Evolutionary conservation across 2,797 vertebrate species (phyloP).

Genomic region (Zenarchopterus dispar): DNA sequence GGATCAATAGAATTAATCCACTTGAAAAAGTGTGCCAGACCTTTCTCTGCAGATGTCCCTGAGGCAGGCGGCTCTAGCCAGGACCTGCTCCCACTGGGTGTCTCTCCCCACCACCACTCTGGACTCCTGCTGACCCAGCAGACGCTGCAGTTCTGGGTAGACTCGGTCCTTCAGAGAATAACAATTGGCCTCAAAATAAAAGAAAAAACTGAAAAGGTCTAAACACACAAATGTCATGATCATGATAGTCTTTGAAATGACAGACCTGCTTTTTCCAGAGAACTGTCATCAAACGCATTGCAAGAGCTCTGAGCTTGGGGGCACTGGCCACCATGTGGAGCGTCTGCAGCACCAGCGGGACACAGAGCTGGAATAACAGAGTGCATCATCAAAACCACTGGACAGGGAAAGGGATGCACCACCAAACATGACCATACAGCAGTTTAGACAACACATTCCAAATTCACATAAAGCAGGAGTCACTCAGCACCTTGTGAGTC

Average conservation of each 20-base stretch:
- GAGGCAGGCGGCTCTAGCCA: slow-evolving; percentile 91
- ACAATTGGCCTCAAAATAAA: neutral
- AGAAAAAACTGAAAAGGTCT: too few species aligned
- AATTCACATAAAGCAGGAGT: too few species aligned
- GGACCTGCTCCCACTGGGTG: slow-evolving; percentile 90
- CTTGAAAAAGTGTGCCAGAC: slow-evolving; percentile 61
- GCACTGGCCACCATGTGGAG: slow-evolving; percentile 86
- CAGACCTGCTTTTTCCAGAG: slow-evolving; percentile 95
- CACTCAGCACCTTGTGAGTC: slow-evolving; percentile 88
- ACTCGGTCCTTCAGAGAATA: slow-evolving; percentile 87
- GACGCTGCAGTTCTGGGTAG: slow-evolving; percentile 92
- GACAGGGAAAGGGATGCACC: too few species aligned
- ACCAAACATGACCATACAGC: neutral
- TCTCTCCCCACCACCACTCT: slow-evolving; percentile 84
- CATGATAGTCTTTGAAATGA: accelerated
- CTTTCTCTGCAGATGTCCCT: slow-evolving; percentile 93
- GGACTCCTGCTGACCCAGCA: slow-evolving; percentile 83
- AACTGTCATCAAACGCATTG: slow-evolving; percentile 87
- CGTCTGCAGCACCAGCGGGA: slow-evolving; percentile 88
- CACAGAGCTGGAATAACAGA: slow-evolving; percentile 86
- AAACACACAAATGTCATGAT: neutral
- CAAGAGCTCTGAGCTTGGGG: slow-evolving; percentile 86
- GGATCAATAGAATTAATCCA: too few species aligned
- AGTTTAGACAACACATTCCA: neutral
- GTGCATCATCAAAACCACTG: neutral